These are phyloP conservation scores for Diachasmimorpha longicaudata DNA, from an alignment of 1,140 invertebrate genomes.

Conservation along the genomic window DNA sequence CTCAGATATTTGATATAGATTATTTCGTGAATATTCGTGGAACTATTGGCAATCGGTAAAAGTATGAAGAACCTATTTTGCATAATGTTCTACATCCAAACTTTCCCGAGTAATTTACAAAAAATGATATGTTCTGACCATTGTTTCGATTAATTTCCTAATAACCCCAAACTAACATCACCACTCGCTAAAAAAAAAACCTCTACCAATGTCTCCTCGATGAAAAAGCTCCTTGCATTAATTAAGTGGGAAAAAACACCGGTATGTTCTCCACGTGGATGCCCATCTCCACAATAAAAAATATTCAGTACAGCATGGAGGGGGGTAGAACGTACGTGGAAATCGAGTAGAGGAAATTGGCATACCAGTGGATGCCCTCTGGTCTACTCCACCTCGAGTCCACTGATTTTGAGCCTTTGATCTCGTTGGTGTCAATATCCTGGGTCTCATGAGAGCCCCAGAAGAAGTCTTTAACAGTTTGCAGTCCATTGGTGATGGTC, in stretches of 20 bases:
- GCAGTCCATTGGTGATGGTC: constrained; percentile 53
- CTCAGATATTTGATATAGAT: no score
- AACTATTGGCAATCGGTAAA: no score
- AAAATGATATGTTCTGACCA: no score
- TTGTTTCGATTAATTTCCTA: no score
- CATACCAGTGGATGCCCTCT: constrained; percentile 86
- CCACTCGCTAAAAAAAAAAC: background rate
- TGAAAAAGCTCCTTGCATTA: no score
- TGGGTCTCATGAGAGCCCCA: constrained; percentile 45
- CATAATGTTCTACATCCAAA: no score
- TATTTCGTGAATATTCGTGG: no score
- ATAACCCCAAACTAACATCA: no score
- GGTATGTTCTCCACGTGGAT: background rate
- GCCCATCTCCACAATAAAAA: background rate
- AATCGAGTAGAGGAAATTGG: constrained; percentile 76
- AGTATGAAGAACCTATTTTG: no score
- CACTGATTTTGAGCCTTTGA: background rate
- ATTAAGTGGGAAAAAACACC: background rate
- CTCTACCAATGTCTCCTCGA: background rate
- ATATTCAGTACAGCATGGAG: constrained; percentile 8
- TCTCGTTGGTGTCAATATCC: background rate
- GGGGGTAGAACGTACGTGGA: constrained; percentile 73
- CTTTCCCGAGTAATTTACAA: no score
- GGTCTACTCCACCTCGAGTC: constrained; percentile 20
- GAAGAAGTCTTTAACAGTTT: constrained; percentile 39